These are phyloP conservation scores for Dolichopus griseipennis DNA, from an alignment of 2,888 invertebrate genomes.

Conservation along the genomic window DNA sequence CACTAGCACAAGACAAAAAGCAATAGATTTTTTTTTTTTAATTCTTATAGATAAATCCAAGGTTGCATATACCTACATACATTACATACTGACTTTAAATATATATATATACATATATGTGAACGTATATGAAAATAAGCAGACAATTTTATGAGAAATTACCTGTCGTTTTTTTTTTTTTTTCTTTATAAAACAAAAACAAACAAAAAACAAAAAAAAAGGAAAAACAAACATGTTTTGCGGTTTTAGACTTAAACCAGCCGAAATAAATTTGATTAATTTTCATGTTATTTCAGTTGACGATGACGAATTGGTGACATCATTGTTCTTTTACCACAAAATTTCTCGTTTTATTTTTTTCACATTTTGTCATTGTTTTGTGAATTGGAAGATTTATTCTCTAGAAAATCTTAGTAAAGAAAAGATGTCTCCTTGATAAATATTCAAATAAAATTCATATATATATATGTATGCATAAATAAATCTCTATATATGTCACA, in stretches of 20 bases:
- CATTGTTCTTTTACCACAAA: slow-evolving; percentile 7
- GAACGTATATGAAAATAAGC: neutral
- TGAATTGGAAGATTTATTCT: no score
- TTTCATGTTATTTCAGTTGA: slow-evolving; percentile 20
- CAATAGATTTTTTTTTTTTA: no score
- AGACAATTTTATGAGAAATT: slow-evolving; percentile 20
- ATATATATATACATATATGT: neutral
- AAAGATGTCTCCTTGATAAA: slow-evolving; percentile 1
- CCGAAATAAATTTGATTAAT: slow-evolving; percentile 21
- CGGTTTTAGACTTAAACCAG: slow-evolving; percentile 22
- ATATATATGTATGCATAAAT: neutral
- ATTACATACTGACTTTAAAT: no score
- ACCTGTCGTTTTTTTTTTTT: slow-evolving; percentile 20
- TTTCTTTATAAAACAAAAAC: no score
- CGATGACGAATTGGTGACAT: slow-evolving; percentile 22
- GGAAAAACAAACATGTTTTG: slow-evolving; percentile 20
- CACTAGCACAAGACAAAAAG: no score
- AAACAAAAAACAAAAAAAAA: neutral
- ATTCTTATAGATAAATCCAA: no score
- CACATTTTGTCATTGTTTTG: no score
- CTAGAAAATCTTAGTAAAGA: neutral
- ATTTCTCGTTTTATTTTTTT: neutral
- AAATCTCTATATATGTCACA: neutral
- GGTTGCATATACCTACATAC: no score
- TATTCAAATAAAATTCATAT: neutral